phyloP scores from a whole-genome alignment of 2,888 invertebrate species.

The Rotaria sp. region DNA sequence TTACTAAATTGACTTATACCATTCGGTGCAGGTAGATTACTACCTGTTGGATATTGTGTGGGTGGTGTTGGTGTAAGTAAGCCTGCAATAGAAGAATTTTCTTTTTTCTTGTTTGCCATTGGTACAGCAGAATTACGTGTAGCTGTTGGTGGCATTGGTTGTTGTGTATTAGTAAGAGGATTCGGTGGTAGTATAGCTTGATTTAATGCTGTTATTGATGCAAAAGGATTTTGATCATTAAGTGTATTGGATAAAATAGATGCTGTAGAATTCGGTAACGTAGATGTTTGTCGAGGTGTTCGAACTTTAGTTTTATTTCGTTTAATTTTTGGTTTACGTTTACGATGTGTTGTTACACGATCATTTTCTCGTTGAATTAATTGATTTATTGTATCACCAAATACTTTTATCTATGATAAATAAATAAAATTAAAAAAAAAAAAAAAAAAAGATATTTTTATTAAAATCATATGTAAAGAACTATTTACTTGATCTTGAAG shows the following conservation, averaged over 20 bases:
- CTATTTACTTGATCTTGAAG: not conserved
- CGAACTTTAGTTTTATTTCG: not conserved
- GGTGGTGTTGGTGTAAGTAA: not conserved
- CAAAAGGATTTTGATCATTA: not conserved
- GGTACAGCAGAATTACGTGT: not conserved
- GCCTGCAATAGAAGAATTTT: not conserved
- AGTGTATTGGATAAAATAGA: not conserved
- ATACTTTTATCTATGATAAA: not conserved
- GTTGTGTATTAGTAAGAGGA: not conserved
- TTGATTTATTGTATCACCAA: slow-evolving; percentile 28
- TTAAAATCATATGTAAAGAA: not conserved
- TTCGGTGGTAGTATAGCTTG: not conserved
- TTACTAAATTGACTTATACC: not conserved
- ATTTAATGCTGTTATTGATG: not conserved
- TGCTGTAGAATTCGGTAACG: not conserved
- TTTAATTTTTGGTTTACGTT: slow-evolving; percentile 17
- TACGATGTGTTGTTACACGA: not conserved
- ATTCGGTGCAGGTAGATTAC: not conserved
- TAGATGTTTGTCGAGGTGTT: not conserved
- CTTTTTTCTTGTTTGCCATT: not conserved
- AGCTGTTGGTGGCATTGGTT: slow-evolving; percentile 17
- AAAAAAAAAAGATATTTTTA: not conserved
- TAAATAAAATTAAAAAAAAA: not conserved
- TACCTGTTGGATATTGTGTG: not conserved
- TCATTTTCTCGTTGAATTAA: not conserved